Conservation (phyloP, 2,888 invertebrate species). For the Thera britannica region DNA sequence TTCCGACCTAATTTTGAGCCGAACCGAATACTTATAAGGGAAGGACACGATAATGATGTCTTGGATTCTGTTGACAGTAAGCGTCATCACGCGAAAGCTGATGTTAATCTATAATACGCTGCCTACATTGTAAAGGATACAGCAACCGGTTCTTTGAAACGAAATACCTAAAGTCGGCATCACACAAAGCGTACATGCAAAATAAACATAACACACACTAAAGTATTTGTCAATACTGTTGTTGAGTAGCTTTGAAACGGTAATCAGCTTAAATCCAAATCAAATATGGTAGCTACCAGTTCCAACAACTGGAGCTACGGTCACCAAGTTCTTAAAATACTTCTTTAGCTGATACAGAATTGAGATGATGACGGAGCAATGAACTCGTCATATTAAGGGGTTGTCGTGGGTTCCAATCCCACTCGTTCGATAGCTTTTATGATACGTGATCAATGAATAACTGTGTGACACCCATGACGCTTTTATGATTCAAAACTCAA, state of each 20-base stretch:
- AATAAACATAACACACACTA: constrained; percentile 14
- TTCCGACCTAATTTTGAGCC: too few relatives aligned
- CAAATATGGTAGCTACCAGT: background rate
- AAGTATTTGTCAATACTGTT: constrained; percentile 19
- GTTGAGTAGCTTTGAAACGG: background rate
- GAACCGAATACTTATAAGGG: too few relatives aligned
- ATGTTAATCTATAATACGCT: constrained; percentile 51
- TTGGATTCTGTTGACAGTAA: background rate
- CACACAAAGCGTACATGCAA: constrained; percentile 26
- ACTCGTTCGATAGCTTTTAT: background rate
- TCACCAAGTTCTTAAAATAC: background rate
- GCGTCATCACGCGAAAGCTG: constrained; percentile 16
- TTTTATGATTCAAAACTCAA: too few relatives aligned
- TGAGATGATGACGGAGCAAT: background rate
- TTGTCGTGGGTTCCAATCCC: background rate
- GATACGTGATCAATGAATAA: background rate
- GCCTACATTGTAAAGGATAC: constrained; percentile 49
- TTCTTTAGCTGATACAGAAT: background rate
- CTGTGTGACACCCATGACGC: too few relatives aligned
- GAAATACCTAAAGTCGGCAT: constrained; percentile 28
- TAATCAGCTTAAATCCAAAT: background rate
- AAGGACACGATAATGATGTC: background rate
- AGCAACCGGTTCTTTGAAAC: constrained; percentile 24
- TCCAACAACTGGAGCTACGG: background rate
- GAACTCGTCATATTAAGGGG: background rate